Evolutionary conservation across 2,113 vertebrate species (phyloP), one percentile per base, ranked within the genome.

Genomic region (Cacatua alba): DNA sequence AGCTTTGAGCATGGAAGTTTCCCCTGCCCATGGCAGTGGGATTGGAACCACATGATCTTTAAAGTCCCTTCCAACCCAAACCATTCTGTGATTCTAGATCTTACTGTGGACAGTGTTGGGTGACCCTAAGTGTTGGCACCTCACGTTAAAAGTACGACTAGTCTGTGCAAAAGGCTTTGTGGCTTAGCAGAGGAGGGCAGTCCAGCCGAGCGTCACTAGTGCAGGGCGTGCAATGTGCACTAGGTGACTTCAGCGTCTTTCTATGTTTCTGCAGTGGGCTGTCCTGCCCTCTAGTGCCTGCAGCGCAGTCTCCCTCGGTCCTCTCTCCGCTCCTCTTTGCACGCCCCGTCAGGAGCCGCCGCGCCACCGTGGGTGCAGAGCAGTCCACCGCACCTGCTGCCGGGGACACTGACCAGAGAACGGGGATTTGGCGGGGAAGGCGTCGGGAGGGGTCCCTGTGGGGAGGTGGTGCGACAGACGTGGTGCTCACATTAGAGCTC

Each of bases 281-380:
- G 25, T 70, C 81, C 86, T 53, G 89, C 86, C 93, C 86, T 80
- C 89, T 80, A 86, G 71, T 29, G 80, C 41, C 86, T 9, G 64
- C 74, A 78, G 57, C 3, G 1, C 29, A 17, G 3, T 24, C 49
- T 87, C 59, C 26, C 31, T 26, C 44, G 2, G 44, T n/a, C 33
- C 15, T 8, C 37, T 62, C 33, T 14, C 29, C 0, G 2, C 55
- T 49, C 4, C 11, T 9, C 1, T 8, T 19, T 8, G 26, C 46
- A 26, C 2, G 4, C 41, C 19, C 49, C 20, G 4, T 2, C 8
- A 7, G 21, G 18, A 49, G 14, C 72, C 39, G 59, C 31, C 0
- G 0, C 5, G 26, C 20, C 43, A 25, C 46, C 5, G 24, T 9
- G 64, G 19, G 7, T 25, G 33, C 67, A 51, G 43, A 80, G 67